These are phyloP conservation scores for Ibidorhyncha struthersii DNA, from an alignment of 2,113 vertebrate genomes.

Conservation along the genomic window DNA sequence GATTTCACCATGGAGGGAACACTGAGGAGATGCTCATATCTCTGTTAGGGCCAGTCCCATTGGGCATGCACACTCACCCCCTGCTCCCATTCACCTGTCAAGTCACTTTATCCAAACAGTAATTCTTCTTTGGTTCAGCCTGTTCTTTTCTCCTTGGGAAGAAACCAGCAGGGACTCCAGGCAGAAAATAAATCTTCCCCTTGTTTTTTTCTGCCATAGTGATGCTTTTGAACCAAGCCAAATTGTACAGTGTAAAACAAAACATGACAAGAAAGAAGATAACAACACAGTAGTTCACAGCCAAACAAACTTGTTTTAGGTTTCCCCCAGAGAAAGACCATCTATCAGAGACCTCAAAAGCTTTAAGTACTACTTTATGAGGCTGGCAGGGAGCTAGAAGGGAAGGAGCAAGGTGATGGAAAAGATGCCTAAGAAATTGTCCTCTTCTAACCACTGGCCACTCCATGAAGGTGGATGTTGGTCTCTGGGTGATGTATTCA, in stretches of 20 bases:
- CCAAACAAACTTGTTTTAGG: not conserved
- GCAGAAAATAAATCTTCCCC: constrained; percentile 29
- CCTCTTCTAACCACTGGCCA: not conserved
- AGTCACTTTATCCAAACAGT: not conserved
- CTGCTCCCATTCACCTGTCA: constrained; percentile 2
- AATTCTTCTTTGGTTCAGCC: constrained; percentile 36
- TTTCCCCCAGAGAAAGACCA: not conserved
- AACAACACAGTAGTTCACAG: not conserved
- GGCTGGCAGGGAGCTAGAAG: not conserved
- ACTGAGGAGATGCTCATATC: not conserved
- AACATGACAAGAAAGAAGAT: not conserved
- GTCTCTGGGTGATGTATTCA: not conserved
- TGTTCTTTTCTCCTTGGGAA: constrained; percentile 33
- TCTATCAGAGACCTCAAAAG: constrained; percentile 1
- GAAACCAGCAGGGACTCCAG: not conserved
- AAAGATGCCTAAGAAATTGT: not conserved
- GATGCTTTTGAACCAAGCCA: not conserved
- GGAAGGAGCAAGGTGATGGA: not conserved
- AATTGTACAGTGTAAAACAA: not conserved
- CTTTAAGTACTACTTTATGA: not conserved
- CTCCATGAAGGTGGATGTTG: not conserved
- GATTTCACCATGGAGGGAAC: not conserved
- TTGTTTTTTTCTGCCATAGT: not conserved
- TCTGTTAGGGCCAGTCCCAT: not conserved
- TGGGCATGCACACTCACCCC: rapidly evolving